Percentiles rank a stretch among this genome's conserved stretches.
Conservation (phyloP, 1,140 invertebrate genomes). For the Pollicipes pollicipes region DNA sequence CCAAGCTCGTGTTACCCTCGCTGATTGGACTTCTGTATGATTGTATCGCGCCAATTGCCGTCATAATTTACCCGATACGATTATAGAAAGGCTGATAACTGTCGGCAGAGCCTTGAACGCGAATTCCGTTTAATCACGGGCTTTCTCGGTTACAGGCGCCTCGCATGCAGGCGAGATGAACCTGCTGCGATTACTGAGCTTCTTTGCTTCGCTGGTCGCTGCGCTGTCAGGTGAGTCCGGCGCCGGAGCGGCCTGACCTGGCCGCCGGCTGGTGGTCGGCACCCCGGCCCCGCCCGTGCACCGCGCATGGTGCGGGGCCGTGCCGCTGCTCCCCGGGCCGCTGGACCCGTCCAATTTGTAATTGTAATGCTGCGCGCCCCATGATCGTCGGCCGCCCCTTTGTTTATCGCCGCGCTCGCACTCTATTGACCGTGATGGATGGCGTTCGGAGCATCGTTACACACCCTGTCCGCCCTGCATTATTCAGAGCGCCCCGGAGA, state of each 20-base stretch:
- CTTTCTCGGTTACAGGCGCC: not conserved
- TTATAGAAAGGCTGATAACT: conserved; percentile 2
- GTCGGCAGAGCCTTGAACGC: not conserved
- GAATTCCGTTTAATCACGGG: not conserved
- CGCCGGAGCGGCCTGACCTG: too few species aligned
- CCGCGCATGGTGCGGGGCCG: too few species aligned
- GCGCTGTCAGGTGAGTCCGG: not conserved
- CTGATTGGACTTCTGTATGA: not conserved
- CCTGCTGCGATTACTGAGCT: not conserved
- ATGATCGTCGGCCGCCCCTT: not conserved
- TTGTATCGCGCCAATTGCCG: not conserved
- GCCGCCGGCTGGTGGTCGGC: too few species aligned
- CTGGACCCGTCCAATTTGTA: not conserved
- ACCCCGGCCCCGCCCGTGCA: not conserved
- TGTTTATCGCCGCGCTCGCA: not conserved
- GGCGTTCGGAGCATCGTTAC: not conserved
- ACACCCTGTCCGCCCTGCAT: too few species aligned
- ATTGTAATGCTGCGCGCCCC: not conserved
- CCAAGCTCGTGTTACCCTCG: not conserved
- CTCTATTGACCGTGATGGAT: not conserved
- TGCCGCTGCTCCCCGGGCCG: too few species aligned
- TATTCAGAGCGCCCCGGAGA: too few species aligned
- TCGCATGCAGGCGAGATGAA: not conserved
- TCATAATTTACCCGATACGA: conserved; percentile 2
- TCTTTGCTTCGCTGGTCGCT: not conserved